Conservation (phyloP, 2,113 vertebrate species). For the Sphyrna mokarran region DNA sequence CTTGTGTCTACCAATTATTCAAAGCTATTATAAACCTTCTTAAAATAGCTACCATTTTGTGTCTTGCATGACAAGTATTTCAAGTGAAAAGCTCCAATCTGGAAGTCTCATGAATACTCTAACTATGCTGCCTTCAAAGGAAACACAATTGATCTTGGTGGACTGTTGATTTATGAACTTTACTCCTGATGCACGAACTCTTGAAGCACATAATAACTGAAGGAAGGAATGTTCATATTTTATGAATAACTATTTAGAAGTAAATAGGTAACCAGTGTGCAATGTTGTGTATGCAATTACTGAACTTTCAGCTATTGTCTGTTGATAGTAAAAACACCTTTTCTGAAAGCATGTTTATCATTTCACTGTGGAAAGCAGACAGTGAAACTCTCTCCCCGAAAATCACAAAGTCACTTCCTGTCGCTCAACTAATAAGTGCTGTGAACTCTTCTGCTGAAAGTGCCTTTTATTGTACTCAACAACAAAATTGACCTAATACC, state of each 20-base stretch:
- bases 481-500: not conserved
- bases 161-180: slow-evolving; percentile 1
- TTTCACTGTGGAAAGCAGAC: not conserved
- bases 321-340: not conserved
- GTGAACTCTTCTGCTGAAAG: not conserved
- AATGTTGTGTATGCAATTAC: not conserved
- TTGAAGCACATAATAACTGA: slow-evolving; percentile 5
- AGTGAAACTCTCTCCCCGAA: not conserved
- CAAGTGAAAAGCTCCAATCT: slow-evolving; percentile 5
- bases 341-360: not conserved
- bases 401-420: not conserved
- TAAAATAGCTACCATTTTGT: not conserved
- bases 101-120: not conserved
- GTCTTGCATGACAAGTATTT: not conserved
- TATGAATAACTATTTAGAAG: not conserved
- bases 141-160: not conserved
- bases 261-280: not conserved
- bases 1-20: slow-evolving; percentile 8
- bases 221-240: not conserved
- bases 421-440: too few relatives aligned
- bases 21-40: not conserved
- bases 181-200: not conserved
- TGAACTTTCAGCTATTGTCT: not conserved
- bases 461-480: not conserved
- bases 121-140: not conserved